These are phyloP conservation scores for Hystrix cristata DNA, from an alignment of 2,113 vertebrate species.

Conservation along the genomic window DNA sequence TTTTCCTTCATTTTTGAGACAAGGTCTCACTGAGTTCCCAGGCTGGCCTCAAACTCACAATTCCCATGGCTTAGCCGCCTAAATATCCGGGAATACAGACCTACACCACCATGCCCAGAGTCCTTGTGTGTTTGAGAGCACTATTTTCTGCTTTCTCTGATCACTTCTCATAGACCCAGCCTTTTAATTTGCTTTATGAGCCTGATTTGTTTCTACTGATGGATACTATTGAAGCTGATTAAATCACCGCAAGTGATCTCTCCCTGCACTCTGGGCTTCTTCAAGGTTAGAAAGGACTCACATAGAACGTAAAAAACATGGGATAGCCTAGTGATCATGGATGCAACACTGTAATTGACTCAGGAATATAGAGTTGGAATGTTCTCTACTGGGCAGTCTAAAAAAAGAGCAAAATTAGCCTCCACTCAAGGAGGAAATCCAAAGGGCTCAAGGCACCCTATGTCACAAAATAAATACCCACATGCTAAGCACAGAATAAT, in stretches of 20 bases:
- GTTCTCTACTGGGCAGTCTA: neutral
- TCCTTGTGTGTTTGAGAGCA: neutral
- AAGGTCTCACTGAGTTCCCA: neutral
- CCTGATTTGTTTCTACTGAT: neutral
- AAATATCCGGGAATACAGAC: neutral
- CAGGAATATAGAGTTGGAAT: conserved; percentile 34
- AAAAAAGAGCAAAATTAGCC: neutral
- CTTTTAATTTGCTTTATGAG: conserved; percentile 31
- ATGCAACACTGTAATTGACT: conserved; percentile 23
- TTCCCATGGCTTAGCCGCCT: neutral
- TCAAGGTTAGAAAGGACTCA: neutral
- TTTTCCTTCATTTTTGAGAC: neutral
- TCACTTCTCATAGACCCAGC: neutral
- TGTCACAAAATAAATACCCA: conserved; percentile 54
- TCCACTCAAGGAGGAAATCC: conserved; percentile 39
- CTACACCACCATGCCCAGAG: neutral
- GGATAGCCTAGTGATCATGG: neutral
- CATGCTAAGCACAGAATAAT: conserved; percentile 22
- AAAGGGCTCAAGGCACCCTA: neutral
- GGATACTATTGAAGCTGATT: neutral
- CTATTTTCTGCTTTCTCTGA: neutral
- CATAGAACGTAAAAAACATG: conserved; percentile 10
- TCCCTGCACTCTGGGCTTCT: neutral
- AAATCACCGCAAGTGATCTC: neutral
- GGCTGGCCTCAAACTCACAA: neutral